Evolutionary conservation across 2,888 invertebrate genomes (phyloP).

Genomic region (Sipunculus nudus): DNA sequence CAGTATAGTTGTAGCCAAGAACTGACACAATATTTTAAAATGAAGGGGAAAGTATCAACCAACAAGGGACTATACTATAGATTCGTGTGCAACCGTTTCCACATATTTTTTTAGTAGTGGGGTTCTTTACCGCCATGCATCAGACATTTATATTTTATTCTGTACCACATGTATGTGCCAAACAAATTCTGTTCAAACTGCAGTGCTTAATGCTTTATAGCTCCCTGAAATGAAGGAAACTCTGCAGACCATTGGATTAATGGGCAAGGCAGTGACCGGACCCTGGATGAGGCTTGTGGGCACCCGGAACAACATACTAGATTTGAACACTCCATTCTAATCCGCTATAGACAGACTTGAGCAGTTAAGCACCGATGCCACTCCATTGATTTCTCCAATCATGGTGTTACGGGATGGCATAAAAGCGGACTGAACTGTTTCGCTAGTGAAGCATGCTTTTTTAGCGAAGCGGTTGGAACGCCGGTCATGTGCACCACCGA

Average conservation of each 20-base stretch:
- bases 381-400: no score
- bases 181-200: neutral
- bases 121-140: no score
- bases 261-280: no score
- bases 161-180: neutral
- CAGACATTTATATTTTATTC: neutral
- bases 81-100: no score
- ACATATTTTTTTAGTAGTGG: neutral
- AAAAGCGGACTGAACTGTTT: no score
- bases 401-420: no score
- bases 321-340: neutral
- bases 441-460: no score
- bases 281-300: neutral
- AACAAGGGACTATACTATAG: no score
- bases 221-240: neutral
- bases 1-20: neutral
- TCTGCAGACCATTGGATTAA: neutral
- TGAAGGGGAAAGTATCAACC: neutral
- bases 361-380: no score
- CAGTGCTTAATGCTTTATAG: neutral
- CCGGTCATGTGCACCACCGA: no score
- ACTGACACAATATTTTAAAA: neutral
- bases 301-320: neutral
- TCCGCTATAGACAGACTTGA: neutral
- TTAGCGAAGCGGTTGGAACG: no score